A percentile compares a stretch with the other conserved stretches of the same genome.
Evolutionary conservation across 2,888 invertebrate species (phyloP).

Genomic region (Melanostoma scalare): DNA sequence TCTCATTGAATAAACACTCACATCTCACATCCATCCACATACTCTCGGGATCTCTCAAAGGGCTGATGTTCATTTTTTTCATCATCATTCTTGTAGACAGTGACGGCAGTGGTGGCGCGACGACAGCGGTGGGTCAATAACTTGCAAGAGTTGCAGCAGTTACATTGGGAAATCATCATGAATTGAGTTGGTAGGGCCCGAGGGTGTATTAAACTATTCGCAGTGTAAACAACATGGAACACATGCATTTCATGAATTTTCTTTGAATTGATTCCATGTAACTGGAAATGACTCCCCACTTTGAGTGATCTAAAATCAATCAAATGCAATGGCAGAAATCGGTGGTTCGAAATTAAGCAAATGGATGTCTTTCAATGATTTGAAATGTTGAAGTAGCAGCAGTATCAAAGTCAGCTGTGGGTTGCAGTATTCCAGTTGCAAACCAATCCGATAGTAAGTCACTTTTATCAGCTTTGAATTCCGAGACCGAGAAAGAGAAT

Average conservation of each 20-base stretch:
- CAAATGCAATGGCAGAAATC: constrained; percentile 45
- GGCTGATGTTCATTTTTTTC: constrained; percentile 14
- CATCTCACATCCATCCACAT: too few relatives aligned
- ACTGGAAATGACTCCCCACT: constrained; percentile 32
- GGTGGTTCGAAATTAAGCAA: constrained; percentile 5
- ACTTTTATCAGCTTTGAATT: constrained; percentile 14
- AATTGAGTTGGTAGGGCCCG: constrained; percentile 35
- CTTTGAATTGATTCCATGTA: constrained; percentile 41
- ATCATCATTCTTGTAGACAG: constrained; percentile 9
- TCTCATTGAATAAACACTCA: constrained; percentile 45
- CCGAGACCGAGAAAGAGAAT: not conserved
- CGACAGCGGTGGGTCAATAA: constrained; percentile 55
- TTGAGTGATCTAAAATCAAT: constrained; percentile 66
- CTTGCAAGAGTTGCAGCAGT: constrained; percentile 40
- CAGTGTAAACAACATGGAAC: constrained; percentile 41
- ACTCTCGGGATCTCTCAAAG: not conserved
- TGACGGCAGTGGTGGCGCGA: not conserved
- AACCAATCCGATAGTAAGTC: constrained; percentile 37
- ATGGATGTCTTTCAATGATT: constrained; percentile 36
- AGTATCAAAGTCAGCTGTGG: not conserved
- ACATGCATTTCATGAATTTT: constrained; percentile 32
- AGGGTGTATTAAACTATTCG: constrained; percentile 41
- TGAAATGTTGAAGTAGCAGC: constrained; percentile 32
- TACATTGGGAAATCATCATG: constrained; percentile 46
- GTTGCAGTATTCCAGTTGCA: not conserved